Base-by-base conservation (phyloP, 1,140 invertebrate genomes). In the Aphis craccivora region DNA sequence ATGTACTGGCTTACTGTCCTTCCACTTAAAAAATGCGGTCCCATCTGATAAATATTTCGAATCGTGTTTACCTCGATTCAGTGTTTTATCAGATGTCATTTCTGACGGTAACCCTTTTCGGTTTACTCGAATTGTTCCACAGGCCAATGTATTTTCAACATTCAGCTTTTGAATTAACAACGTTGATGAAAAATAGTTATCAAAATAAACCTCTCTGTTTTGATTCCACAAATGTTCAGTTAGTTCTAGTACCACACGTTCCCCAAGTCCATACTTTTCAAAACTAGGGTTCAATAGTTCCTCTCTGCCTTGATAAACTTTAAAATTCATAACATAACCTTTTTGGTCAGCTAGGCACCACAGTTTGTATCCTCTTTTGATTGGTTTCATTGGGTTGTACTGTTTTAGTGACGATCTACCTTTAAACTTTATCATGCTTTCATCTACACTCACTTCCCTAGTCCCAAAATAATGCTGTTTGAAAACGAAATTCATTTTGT, bases 311-410 rank as follows among this genome's bases (percentile, higher is more conserved):
- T 93, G 90, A 90, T 94, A 94, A 11, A 94, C 91, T 37, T 94
- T 43, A 93, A 94, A 94, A 23, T 92, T 53, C 55, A 84, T 40
- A 43, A 94, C 93, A 90, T 93, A 94, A n/a, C 94, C 94, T 83
- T 83, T 83, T 23, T 83, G 81, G 35, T 89, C 25, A 35, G 43
- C 88, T 35, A 48, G 30, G 30, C 53, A 30, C 67, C 90, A 92
- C 9, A 92, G 22, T 92, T 92, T 48, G 18, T 60, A 67, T 53
- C 90, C 53, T 83, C 90, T 92, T 94, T 95, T 95, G 25, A 94
- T 94, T 0, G 94, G 95, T 93, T 95, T 95, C 89, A 95, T 83
- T 30, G 95, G 95, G 76, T 94, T 83, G 93, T 95, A 95, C 89
- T 95, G 94, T 86, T 95, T 95, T 45, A 95, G 83, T 11, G 93